Evolutionary conservation across 2,797 vertebrate species (phyloP).

Genomic region (Syndactyla subalaris): DNA sequence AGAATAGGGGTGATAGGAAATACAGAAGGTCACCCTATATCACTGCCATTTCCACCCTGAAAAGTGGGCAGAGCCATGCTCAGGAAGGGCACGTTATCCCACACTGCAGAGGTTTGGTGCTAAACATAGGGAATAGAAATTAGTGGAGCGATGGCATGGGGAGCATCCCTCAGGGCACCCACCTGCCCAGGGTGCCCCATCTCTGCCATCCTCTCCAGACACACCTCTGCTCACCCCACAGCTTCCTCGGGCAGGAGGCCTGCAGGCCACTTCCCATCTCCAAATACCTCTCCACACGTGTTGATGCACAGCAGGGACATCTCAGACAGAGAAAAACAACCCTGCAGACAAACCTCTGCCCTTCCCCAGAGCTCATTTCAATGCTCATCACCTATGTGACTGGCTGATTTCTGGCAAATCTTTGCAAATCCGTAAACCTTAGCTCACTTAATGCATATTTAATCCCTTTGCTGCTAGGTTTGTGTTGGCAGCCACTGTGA

Average conservation of each 20-base stretch:
- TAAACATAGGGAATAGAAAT: background rate
- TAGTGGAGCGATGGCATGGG: rapidly evolving
- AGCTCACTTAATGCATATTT: background rate
- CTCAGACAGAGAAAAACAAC: background rate
- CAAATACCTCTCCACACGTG: rapidly evolving
- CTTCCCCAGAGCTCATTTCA: background rate
- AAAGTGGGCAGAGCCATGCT: rapidly evolving
- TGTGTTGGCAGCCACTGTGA: background rate
- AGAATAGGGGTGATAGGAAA: background rate
- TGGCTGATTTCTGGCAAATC: background rate
- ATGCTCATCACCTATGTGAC: background rate
- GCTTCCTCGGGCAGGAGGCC: background rate
- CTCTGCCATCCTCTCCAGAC: background rate
- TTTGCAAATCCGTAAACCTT: background rate
- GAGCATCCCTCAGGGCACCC: background rate
- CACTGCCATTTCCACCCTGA: background rate
- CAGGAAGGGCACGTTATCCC: rapidly evolving
- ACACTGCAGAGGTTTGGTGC: background rate
- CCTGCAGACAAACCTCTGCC: background rate
- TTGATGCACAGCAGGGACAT: background rate
- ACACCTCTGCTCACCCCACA: background rate
- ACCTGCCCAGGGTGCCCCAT: background rate
- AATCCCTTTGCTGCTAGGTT: background rate
- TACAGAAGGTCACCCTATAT: rapidly evolving
- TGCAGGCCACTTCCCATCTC: rapidly evolving